A percentile compares a stretch with the other conserved stretches of the same genome.
Conservation (phyloP, 2,888 invertebrate genomes). For the Trachelus tabidus region DNA sequence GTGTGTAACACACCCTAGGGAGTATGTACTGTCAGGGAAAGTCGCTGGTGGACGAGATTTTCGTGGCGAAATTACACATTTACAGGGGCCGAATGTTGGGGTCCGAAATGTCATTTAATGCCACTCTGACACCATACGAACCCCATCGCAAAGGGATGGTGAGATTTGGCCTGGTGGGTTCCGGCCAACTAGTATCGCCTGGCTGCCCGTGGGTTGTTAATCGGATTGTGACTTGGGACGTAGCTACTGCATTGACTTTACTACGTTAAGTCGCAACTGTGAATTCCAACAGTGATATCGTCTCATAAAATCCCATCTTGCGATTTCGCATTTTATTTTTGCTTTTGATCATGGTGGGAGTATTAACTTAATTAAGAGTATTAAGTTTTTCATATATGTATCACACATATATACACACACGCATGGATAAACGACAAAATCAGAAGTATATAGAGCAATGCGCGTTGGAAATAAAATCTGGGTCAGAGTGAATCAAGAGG, state of each 20-base stretch:
- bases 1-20: conserved; percentile 14
- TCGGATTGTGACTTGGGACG: background rate
- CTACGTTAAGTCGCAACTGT: background rate
- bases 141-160: background rate
- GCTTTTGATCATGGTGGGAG: background rate
- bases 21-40: background rate
- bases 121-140: conserved; percentile 29
- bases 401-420: too few relatives aligned
- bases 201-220: background rate
- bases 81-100: conserved; percentile 50
- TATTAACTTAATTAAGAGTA: too few relatives aligned
- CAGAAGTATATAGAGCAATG: background rate
- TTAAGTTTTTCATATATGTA: too few relatives aligned
- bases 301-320: background rate
- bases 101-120: conserved; percentile 50
- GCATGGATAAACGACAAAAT: background rate
- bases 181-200: conserved; percentile 4
- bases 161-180: conserved; percentile 3
- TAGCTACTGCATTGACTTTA: background rate
- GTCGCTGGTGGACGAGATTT: conserved; percentile 38
- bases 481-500: conserved; percentile 51
- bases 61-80: conserved; percentile 40
- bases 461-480: conserved; percentile 40
- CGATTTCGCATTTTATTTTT: background rate
- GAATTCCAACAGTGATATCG: background rate